phyloP scores from a whole-genome alignment of 2,113 vertebrate genomes.

The Agapornis roseicollis region DNA sequence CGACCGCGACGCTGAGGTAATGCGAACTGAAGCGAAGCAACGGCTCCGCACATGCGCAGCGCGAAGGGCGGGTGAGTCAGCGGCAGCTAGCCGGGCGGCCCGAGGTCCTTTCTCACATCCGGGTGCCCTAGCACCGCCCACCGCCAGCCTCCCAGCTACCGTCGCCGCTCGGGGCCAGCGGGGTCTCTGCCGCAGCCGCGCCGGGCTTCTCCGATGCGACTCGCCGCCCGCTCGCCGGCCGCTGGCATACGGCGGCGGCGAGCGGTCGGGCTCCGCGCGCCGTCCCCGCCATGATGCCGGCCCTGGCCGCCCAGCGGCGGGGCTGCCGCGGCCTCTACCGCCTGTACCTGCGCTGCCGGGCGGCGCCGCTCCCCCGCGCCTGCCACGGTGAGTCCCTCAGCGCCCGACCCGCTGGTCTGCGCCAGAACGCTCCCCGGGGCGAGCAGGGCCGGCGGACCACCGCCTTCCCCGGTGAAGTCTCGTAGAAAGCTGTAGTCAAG shows the following conservation, averaged over 20 bases:
- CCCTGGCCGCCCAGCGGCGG: slow-evolving; percentile 71
- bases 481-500: neutral
- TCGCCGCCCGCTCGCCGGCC: neutral
- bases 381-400: slow-evolving; percentile 71
- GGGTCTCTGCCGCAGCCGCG: neutral
- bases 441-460: neutral
- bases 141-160: neutral
- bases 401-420: neutral
- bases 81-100: neutral
- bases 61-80: neutral
- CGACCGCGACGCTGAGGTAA: rapidly evolving
- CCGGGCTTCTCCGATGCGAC: neutral
- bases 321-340: slow-evolving; percentile 67
- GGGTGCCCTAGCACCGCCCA: neutral
- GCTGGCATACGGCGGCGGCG: neutral
- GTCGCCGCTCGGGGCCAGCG: neutral
- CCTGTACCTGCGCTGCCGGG: slow-evolving; percentile 63
- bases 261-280: neutral
- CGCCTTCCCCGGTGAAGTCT: too few species aligned
- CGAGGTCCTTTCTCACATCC: neutral
- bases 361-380: neutral
- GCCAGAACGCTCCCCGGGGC: neutral
- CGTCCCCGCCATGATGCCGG: slow-evolving; percentile 60
- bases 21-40: neutral
- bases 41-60: neutral